Evolutionary conservation across 2,113 vertebrate genomes (phyloP).

Genomic region (Arenaria interpres): DNA sequence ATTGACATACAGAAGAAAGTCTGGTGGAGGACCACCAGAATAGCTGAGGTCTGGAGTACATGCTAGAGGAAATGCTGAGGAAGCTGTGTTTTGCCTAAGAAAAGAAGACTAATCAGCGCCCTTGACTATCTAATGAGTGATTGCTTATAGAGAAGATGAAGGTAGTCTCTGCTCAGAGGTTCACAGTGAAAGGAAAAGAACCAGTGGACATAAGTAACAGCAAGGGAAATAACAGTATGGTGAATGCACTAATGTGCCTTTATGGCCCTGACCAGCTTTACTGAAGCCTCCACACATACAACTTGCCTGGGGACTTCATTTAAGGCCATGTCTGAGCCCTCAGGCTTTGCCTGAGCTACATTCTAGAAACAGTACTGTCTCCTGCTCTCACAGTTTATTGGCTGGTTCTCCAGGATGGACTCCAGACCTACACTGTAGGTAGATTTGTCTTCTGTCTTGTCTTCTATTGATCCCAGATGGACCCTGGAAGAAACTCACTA

Average conservation of each 20-base stretch:
- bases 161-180: not conserved
- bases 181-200: not conserved
- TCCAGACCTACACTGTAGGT: not conserved
- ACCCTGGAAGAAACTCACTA: not conserved
- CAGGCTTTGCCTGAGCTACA: not conserved
- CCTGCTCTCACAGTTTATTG: not conserved
- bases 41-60: not conserved
- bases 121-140: not conserved
- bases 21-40: not conserved
- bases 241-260: not conserved
- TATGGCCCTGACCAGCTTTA: not conserved
- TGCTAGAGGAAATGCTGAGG: not conserved
- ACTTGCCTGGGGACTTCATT: not conserved
- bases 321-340: not conserved
- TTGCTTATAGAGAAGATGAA: not conserved
- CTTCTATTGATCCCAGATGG: not conserved
- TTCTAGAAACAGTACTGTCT: not conserved
- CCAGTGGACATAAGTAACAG: not conserved
- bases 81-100: not conserved
- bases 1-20: not conserved
- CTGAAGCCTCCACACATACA: not conserved
- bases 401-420: not conserved
- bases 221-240: not conserved
- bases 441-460: not conserved
- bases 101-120: not conserved